Evolutionary conservation across 2,888 invertebrate species (phyloP).

Genomic region (Gerris lacustris): DNA sequence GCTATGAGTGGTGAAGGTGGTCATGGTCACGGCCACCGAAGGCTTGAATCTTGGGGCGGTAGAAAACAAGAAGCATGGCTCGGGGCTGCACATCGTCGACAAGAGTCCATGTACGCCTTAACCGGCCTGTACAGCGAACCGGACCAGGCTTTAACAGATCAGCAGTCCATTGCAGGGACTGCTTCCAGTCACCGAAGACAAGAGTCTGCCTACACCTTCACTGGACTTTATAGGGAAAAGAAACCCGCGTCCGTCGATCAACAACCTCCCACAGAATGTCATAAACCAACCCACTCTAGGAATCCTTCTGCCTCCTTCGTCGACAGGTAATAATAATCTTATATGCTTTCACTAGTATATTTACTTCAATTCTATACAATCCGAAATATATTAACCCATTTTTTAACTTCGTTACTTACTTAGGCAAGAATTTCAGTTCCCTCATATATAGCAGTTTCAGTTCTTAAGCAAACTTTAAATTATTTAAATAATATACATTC

Average conservation of each 20-base stretch:
- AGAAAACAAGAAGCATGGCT: slow-evolving; percentile 17
- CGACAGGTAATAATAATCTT: slow-evolving; percentile 20
- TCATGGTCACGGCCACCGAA: slow-evolving; percentile 10
- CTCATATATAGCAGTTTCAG: too few relatives aligned
- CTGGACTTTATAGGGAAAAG: slow-evolving; percentile 57
- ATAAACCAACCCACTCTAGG: slow-evolving; percentile 18
- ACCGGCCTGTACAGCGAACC: slow-evolving; percentile 66
- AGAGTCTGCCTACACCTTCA: slow-evolving; percentile 68
- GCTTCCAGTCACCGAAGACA: slow-evolving; percentile 47
- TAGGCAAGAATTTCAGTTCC: too few relatives aligned
- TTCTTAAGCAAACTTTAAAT: too few relatives aligned
- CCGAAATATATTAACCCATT: too few relatives aligned
- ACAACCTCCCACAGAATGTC: slow-evolving; percentile 20
- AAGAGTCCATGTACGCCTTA: slow-evolving; percentile 83
- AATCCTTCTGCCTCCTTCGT: slow-evolving; percentile 25
- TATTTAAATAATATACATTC: too few relatives aligned
- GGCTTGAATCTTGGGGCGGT: slow-evolving; percentile 8
- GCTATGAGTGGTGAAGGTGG: background rate
- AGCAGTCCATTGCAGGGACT: slow-evolving; percentile 36
- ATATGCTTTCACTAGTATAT: background rate
- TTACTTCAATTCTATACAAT: too few relatives aligned
- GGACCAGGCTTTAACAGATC: slow-evolving; percentile 38
- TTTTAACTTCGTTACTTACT: too few relatives aligned
- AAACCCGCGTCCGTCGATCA: slow-evolving; percentile 9
- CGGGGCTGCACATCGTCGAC: slow-evolving; percentile 47